Percentiles rank a stretch among this genome's conserved stretches.
phyloP scores from a whole-genome alignment of 2,888 invertebrate genomes.

The Drosophila vallismaia region DNA sequence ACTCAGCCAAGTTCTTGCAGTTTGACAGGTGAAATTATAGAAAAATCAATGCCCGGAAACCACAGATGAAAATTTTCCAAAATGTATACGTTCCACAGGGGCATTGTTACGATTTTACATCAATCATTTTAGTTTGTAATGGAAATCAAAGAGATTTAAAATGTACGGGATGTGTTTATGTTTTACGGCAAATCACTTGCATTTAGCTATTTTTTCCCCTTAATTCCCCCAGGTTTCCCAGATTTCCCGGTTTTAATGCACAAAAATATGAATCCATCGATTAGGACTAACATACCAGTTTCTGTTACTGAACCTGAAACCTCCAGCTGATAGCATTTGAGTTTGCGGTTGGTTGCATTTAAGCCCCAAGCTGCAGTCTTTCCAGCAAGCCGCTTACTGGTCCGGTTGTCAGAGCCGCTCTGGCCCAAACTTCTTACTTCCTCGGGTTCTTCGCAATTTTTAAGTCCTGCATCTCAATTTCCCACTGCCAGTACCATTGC shows the following conservation, averaged over 20 bases:
- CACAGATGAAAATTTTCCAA: background rate
- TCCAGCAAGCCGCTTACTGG: conserved; percentile 39
- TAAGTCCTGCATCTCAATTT: conserved; percentile 49
- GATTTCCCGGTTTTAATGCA: background rate
- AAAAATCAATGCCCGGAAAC: conserved; percentile 5
- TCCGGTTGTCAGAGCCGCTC: conserved; percentile 9
- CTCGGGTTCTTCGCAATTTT: conserved; percentile 26
- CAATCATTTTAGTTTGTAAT: background rate
- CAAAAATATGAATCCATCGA: background rate
- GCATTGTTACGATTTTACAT: background rate
- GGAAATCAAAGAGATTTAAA: background rate
- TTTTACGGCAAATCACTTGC: too few species aligned
- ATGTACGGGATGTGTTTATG: too few species aligned
- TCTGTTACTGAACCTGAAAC: background rate
- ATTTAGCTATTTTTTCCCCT: too few species aligned
- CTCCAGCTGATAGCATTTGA: conserved; percentile 19
- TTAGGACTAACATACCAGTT: conserved; percentile 29
- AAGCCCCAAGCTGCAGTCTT: conserved; percentile 44
- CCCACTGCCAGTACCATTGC: conserved; percentile 22
- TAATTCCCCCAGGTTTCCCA: background rate
- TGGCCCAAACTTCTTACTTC: conserved; percentile 20
- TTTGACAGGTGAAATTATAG: conserved; percentile 36
- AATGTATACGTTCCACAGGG: background rate
- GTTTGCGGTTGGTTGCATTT: conserved; percentile 38
- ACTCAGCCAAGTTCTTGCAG: conserved; percentile 31